Percentiles rank a stretch among this genome's conserved stretches.
Evolutionary conservation across 1,140 invertebrate genomes (phyloP).

Genomic region (Hyles euphorbiae): DNA sequence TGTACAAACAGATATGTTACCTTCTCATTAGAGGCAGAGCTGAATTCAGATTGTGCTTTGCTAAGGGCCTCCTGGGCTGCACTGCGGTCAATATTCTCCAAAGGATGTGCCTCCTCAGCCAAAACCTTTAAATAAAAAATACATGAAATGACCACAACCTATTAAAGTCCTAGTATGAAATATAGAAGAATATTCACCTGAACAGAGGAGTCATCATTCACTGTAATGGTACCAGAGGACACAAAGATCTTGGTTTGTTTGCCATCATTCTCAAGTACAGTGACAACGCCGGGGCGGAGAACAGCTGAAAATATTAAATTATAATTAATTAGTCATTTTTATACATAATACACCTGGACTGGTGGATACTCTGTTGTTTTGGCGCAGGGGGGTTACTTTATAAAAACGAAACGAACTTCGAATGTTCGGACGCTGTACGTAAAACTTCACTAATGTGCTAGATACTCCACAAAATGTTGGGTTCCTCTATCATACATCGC

Average conservation of each 20-base stretch:
- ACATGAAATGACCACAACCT: not conserved
- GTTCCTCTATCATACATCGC: too few relatives aligned
- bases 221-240: conserved; percentile 97
- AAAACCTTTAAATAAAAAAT: conserved; percentile 80
- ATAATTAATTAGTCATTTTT: not conserved
- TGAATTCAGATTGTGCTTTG: conserved; percentile 89
- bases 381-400: too few relatives aligned
- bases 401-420: too few relatives aligned
- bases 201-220: conserved; percentile 98
- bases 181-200: conserved; percentile 78
- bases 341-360: too few relatives aligned
- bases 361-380: too few relatives aligned
- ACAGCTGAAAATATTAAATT: conserved; percentile 79
- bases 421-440: too few relatives aligned
- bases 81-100: conserved; percentile 89
- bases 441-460: too few relatives aligned
- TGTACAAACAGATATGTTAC: conserved; percentile 39
- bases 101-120: conserved; percentile 95
- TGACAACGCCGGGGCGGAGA: conserved; percentile 96
- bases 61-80: conserved; percentile 89
- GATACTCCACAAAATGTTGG: too few relatives aligned
- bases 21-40: conserved; percentile 87
- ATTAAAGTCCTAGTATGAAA: not conserved
- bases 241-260: conserved; percentile 93
- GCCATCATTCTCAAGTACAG: conserved; percentile 93